Evolutionary conservation across 2,888 invertebrate species (phyloP).

Genomic region (Cecidostiba fungosa): DNA sequence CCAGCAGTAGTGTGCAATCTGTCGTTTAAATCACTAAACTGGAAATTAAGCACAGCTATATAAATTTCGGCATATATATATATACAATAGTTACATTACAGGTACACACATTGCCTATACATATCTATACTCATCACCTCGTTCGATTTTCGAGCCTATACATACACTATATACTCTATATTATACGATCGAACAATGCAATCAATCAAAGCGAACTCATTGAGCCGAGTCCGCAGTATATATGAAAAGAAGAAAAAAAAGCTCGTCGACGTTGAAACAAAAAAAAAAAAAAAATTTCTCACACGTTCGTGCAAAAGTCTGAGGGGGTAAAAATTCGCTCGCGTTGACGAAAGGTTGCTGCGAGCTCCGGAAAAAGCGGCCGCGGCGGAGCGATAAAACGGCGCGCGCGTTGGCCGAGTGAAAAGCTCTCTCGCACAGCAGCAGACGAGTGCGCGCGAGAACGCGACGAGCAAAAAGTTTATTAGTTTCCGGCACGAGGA

Average conservation of each 20-base stretch:
- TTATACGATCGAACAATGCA: background rate
- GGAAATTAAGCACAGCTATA: background rate
- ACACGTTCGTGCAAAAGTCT: background rate
- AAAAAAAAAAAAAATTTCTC: background rate
- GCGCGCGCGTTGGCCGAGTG: background rate
- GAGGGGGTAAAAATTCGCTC: slow-evolving; percentile 14
- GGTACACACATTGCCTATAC: no score
- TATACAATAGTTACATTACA: no score
- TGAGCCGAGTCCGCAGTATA: background rate
- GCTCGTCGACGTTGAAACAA: no score
- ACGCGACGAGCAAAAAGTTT: slow-evolving; percentile 46
- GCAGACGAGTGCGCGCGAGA: background rate
- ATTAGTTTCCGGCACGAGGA: slow-evolving; percentile 38
- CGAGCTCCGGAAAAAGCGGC: background rate
- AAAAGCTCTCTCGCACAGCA: background rate
- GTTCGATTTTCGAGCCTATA: no score
- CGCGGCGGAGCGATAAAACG: background rate
- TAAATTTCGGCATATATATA: no score
- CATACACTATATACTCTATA: no score
- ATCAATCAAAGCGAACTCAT: background rate
- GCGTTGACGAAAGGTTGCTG: slow-evolving; percentile 24
- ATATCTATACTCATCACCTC: no score
- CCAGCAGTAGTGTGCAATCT: background rate
- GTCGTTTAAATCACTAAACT: slow-evolving; percentile 34
- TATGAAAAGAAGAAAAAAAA: background rate